phyloP scores from a whole-genome alignment of 2,888 invertebrate species.

The Tachystola acroxantha region DNA sequence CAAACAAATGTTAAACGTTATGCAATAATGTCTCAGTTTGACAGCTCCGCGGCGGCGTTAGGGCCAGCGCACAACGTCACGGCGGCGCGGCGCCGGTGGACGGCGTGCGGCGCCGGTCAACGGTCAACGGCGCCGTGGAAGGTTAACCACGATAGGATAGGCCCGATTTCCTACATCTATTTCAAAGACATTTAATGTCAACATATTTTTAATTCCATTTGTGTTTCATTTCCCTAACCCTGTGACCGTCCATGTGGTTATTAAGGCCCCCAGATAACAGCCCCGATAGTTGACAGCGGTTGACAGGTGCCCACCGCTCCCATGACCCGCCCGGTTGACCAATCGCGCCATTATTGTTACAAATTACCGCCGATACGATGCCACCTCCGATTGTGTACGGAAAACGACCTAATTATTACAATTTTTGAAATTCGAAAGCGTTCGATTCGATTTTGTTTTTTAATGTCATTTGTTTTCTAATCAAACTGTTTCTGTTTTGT shows the following conservation, averaged over 20 bases:
- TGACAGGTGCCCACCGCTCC: slow-evolving; percentile 55
- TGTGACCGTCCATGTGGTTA: slow-evolving; percentile 2
- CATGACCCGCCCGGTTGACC: slow-evolving; percentile 46
- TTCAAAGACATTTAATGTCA: no score
- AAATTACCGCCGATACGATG: slow-evolving; percentile 50
- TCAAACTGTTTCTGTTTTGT: neutral
- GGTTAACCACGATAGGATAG: no score
- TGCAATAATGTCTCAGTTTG: no score
- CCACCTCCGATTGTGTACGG: slow-evolving; percentile 40
- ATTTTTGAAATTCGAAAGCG: slow-evolving; percentile 17
- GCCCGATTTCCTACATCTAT: no score
- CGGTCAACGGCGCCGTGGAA: no score
- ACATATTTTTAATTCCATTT: neutral
- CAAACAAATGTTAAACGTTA: no score
- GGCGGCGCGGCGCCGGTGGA: no score
- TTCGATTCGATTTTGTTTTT: slow-evolving; percentile 4
- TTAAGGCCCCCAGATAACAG: slow-evolving; percentile 31
- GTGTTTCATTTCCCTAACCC: neutral
- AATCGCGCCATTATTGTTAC: slow-evolving; percentile 54
- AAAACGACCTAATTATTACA: slow-evolving; percentile 43
- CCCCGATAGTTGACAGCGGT: slow-evolving; percentile 47
- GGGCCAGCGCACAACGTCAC: no score
- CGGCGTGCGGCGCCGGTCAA: no score
- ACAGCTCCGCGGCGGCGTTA: no score
- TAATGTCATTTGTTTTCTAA: neutral